Base-by-base conservation (phyloP, 1,140 invertebrate species). In the Littorina saxatilis region DNA sequence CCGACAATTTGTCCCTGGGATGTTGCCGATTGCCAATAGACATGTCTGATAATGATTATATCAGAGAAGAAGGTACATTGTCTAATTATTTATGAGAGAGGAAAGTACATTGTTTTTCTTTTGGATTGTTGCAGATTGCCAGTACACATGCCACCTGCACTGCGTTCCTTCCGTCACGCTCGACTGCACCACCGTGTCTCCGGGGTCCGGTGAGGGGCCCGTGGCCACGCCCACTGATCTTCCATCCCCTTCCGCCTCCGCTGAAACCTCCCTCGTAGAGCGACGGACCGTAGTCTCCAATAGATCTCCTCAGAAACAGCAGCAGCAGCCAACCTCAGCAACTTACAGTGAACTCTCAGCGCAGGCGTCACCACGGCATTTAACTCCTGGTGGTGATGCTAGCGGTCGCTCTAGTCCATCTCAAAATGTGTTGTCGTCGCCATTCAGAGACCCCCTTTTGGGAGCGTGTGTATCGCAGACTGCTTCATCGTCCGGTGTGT, bases 131-230 rank as follows among this genome's bases (percentile, higher is more conserved):
- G 88, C 89, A 93, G 93, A 94, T 84, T 94, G 94, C 86, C 92
- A 93, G 78, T 94, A 93, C 86, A 94, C 93, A 9, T 94, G 93
- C 87, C 94, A 94, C 84, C 89, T 92, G 73, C 89, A 91, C 73
- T 94, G 94, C 84, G 89, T 90, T 11, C 89, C 91, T 13, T 85
- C 93, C 15, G 93, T 94, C 27, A 92, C 92, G n/a, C 88, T 94
- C 20, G 93, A 94, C 85, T 94, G 94, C 82, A 89, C 86, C 68
- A 81, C 86, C 29, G 78, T 89, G 27, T 87, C 88, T 70, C 84
- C 85, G 40, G 86, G 85, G 37, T 58, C 75, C 0, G 76, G 32
- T 29, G 75, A 55, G 58, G 43, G 50, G 9, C 43, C 39, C 40
- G 74, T 77, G 20, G 68, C 79, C 37, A 52, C 43, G 70, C 79